A percentile compares a stretch with the other conserved stretches of the same genome.
These are phyloP conservation scores for Pseudanteris insignis DNA, from an alignment of 2,888 invertebrate genomes.

Conservation along the genomic window DNA sequence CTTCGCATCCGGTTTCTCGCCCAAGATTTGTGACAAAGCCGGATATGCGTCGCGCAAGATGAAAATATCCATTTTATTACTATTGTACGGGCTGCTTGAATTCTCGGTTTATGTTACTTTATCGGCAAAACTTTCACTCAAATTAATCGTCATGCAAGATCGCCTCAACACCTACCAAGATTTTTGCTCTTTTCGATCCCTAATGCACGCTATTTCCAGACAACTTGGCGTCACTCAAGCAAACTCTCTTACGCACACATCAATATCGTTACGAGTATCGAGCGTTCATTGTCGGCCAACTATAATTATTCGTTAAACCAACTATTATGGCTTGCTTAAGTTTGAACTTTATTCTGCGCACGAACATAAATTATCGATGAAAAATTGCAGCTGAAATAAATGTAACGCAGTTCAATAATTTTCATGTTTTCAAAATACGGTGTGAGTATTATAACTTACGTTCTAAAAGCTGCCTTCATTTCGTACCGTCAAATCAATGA, in stretches of 20 bases:
- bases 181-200: constrained; percentile 14
- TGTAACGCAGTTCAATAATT: too few species aligned
- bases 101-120: constrained; percentile 24
- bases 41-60: constrained; percentile 22
- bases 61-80: constrained; percentile 37
- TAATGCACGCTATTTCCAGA: constrained; percentile 1
- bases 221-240: constrained; percentile 9
- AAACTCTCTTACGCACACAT: neutral
- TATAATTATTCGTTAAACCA: too few species aligned
- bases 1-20: constrained; percentile 34
- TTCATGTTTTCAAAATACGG: too few species aligned
- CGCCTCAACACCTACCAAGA: constrained; percentile 7
- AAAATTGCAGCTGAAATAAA: neutral
- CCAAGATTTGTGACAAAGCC: too few species aligned
- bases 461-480: too few species aligned
- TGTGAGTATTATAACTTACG: too few species aligned
- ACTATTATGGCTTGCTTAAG: neutral
- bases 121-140: constrained; percentile 41
- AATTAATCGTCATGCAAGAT: constrained; percentile 42
- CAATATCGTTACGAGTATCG: neutral
- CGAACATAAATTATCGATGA: neutral
- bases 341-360: too few species aligned
- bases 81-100: constrained; percentile 30
- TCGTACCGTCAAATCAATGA: too few species aligned
- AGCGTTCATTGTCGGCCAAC: too few species aligned